These are phyloP conservation scores for Enteromius afrohamiltoni DNA, from an alignment of 2,797 vertebrate genomes.

Conservation along the genomic window DNA sequence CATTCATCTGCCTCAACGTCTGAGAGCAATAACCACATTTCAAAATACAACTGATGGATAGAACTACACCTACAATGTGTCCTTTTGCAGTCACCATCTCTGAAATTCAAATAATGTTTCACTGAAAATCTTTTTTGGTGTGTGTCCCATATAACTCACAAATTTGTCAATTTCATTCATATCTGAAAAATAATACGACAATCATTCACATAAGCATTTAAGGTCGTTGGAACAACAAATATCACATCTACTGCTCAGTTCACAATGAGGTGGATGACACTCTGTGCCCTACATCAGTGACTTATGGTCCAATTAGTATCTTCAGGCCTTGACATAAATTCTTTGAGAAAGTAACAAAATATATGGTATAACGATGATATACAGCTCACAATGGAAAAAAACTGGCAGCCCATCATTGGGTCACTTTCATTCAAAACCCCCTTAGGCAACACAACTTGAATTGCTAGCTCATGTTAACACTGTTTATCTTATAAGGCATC, in stretches of 20 bases:
- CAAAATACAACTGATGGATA: neutral
- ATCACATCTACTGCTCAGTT: neutral
- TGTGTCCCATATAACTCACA: neutral
- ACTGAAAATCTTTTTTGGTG: neutral
- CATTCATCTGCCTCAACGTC: neutral
- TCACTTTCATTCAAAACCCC: conserved; percentile 24
- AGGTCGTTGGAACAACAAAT: neutral
- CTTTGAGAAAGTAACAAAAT: conserved; percentile 39
- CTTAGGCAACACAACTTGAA: neutral
- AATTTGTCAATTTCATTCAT: neutral
- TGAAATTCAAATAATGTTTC: neutral
- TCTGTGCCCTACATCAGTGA: conserved; percentile 41
- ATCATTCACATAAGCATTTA: neutral
- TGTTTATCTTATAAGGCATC: neutral
- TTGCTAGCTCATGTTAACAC: neutral
- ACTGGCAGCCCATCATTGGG: conserved; percentile 16
- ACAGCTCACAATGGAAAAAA: conserved; percentile 20
- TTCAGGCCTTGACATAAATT: conserved; percentile 41
- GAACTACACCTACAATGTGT: neutral
- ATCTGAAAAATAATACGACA: neutral
- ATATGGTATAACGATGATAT: conserved; percentile 24
- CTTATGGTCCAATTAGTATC: conserved; percentile 55
- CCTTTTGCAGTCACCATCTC: neutral
- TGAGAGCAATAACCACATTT: neutral
- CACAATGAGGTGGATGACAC: conserved; percentile 7